Base-by-base conservation (phyloP, 2,797 vertebrate genomes). In the Ficedula albicollis region DNA sequence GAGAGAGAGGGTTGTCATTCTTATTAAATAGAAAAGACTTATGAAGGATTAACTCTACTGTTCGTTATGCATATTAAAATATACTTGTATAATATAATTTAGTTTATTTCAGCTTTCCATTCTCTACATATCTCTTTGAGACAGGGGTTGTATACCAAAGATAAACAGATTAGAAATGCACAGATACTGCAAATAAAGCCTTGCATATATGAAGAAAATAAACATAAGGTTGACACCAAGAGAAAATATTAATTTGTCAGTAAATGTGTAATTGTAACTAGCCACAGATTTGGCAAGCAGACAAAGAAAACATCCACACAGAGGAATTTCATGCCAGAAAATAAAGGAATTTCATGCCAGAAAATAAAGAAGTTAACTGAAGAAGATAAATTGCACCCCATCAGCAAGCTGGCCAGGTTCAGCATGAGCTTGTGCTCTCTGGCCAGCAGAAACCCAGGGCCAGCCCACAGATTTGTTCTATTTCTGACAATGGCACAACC, bases 211-310 rank as follows among this genome's bases (percentile, higher is more conserved):
- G 43, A 95, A 85, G 54, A 94, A 94, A 90, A 97, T 64, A 96
- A 96, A 93, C 51, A 93, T 79, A 95, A 93, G 75, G 81, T 29
- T 74, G 21, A 70, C 39, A 82, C 68, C 95, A 97, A 93, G 44
- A 94, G 82, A 97, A 98, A 95, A 91, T 87, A 97, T 73, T 95
- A 93, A 97, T 97, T 96, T 97, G 46, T 97, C 88, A 92, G 70
- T 95, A 94, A 83, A 92, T 74, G 68, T 94, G 84, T 80, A 95
- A 96, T 95, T 93, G 70, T 73, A 84, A 77, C 67, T 93, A 78
- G 91, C 60, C 76, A 95, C 74, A 92, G 76, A 95, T 90, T 83
- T 96, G 96, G 94, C 95, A 97, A 81, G 26, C 55, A 93, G 79
- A 44, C 68, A 56, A 67, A 84, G 82, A 84, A 97, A 91, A 34